Evolutionary conservation across 2,113 vertebrate genomes (phyloP), one percentile per base, ranked within the genome.

Genomic region (Anser brachyrhynchus): DNA sequence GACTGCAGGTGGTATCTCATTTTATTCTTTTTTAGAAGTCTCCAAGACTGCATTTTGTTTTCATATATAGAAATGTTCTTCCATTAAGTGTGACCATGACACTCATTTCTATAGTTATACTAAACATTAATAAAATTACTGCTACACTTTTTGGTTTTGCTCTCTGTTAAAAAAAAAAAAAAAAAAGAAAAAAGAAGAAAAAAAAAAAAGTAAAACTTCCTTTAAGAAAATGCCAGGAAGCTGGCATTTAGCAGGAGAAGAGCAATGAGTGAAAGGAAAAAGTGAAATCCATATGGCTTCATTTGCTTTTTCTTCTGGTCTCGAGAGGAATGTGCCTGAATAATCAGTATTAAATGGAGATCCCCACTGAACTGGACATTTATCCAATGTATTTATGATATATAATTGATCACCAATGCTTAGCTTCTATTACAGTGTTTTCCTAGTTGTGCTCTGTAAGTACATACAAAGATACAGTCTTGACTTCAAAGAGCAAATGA

Each of bases 371-470:
- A 59, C 7, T 44, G 16, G 21, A 79, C 6, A 44, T 71, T 66
- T 55, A 58, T 5, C 14, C 13, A 62, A 10, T 39, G 4, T 3
- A 29, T 75, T 66, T 54, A 11, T 29, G 12, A 44, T 58, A 66
- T 0, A 1, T 58, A 4, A 4, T 23, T 71, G 13, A 11, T 81
- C 29, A 61, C 5, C 1, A 43, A 6, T 31, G 15, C 71, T 81
- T 54, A 41, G 1, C 3, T 64, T 55, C 25, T 54, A n/a, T 67
- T 43, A 43, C 6, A n/a, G 12, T 16, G 66, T 20, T 49, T 84
- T 67, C 4, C 4, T 22, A 39, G 26, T 1, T 0, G 4, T 83
- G 22, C 2, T 51, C 8, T 71, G 2, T 64, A 6, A 37, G 5
- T 18, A 23, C 23, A 18, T 37, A 55, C 58, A 17, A 62, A 61